Percentiles rank a stretch among this genome's conserved stretches.
These are phyloP conservation scores for Drosophila bocqueti DNA, from an alignment of 1,140 invertebrate species.

Conservation along the genomic window DNA sequence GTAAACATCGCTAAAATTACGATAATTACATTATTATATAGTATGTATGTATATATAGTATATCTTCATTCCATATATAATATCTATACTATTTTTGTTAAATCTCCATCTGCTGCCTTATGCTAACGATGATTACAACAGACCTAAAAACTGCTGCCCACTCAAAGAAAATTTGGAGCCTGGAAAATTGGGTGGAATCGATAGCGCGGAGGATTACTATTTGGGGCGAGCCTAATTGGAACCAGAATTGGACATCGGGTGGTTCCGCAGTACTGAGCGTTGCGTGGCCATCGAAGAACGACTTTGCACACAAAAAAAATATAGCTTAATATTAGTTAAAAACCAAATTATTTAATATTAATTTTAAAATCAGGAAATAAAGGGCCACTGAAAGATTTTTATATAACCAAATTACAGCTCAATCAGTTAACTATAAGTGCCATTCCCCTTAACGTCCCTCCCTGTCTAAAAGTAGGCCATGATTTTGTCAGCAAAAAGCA, in stretches of 20 bases:
- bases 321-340: background rate
- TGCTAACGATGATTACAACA: no score
- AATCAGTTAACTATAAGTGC: background rate
- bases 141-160: background rate
- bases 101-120: no score
- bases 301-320: background rate
- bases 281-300: background rate
- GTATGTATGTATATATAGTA: no score
- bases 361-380: background rate
- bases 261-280: background rate
- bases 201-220: background rate
- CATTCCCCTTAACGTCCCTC: background rate
- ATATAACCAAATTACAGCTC: background rate
- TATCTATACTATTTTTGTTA: no score
- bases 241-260: background rate
- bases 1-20: no score
- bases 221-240: slow-evolving; percentile 16
- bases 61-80: no score
- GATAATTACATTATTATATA: no score
- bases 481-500: background rate
- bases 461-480: background rate
- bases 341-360: background rate
- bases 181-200: background rate
- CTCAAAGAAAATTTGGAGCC: background rate
- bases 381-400: no score